Evolutionary conservation across 2,113 vertebrate species (phyloP).

Genomic region (Hippolais icterina): DNA sequence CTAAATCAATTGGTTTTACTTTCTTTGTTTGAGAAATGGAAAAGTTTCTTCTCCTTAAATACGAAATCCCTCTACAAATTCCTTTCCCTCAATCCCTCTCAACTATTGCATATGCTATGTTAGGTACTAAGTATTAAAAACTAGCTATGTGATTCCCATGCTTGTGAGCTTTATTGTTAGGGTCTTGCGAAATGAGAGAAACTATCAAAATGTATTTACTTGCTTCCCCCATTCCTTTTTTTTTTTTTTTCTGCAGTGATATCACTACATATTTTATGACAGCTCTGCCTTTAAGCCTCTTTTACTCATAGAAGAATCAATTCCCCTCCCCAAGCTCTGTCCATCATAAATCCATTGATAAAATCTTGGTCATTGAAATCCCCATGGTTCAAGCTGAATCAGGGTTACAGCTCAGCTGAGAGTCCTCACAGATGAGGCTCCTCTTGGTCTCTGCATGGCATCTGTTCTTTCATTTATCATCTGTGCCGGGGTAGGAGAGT

Average conservation of each 20-base stretch:
- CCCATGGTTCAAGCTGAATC: not conserved
- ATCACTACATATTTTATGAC: not conserved
- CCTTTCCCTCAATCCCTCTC: not conserved
- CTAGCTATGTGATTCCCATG: not conserved
- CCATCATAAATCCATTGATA: conserved; percentile 36
- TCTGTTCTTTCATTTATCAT: not conserved
- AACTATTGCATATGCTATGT: not conserved
- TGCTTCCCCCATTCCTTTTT: not conserved
- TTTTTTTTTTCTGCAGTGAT: not conserved
- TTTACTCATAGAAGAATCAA: not conserved
- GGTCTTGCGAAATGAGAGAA: not conserved
- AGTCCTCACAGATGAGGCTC: not conserved
- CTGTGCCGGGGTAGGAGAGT: not conserved
- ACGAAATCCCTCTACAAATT: not conserved
- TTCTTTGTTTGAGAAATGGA: not conserved
- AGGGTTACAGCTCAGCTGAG: not conserved
- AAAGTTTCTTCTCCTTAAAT: not conserved
- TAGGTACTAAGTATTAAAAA: not conserved
- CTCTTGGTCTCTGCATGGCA: accelerated
- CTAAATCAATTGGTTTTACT: not conserved
- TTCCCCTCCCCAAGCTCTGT: not conserved
- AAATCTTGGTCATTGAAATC: conserved; percentile 9
- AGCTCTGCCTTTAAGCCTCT: not conserved
- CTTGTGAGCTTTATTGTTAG: not conserved
- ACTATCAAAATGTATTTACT: not conserved